Conservation (phyloP, 2,888 invertebrate genomes). For the Hermodice carunculata region DNA sequence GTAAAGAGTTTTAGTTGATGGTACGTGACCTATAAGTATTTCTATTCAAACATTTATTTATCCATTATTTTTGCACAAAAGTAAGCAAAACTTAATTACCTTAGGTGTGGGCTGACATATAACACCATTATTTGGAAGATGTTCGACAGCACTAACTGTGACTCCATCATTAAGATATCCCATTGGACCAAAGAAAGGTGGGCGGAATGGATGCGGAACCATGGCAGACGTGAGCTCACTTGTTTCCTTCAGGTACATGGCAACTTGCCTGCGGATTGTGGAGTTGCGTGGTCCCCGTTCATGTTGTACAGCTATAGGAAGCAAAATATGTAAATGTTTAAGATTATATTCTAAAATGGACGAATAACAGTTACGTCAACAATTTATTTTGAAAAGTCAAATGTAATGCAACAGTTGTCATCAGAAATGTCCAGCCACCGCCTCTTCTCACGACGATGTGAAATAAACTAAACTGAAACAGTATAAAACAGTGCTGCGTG, state of each 20-base stretch:
- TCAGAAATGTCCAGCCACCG: too few relatives aligned
- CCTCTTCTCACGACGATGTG: too few relatives aligned
- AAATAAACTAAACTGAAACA: too few relatives aligned
- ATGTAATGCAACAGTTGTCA: too few relatives aligned
- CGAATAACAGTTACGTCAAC: too few relatives aligned
- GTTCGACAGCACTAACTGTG: slow-evolving; percentile 53
- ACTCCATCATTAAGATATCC: slow-evolving; percentile 50
- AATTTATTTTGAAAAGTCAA: too few relatives aligned
- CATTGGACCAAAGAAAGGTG: slow-evolving; percentile 56
- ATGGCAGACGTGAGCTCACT: slow-evolving; percentile 55
- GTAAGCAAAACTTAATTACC: too few relatives aligned
- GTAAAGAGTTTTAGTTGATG: too few relatives aligned
- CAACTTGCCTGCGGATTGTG: slow-evolving; percentile 93
- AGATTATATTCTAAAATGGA: not conserved
- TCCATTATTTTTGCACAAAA: too few relatives aligned
- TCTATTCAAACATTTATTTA: too few relatives aligned
- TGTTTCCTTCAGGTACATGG: slow-evolving; percentile 80
- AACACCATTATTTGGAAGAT: slow-evolving; percentile 33
- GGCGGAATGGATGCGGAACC: slow-evolving; percentile 52
- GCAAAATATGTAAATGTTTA: not conserved
- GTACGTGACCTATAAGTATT: too few relatives aligned
- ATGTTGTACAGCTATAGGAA: slow-evolving; percentile 79
- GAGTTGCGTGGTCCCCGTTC: slow-evolving; percentile 97
- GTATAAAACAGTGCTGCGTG: too few relatives aligned
- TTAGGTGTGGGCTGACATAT: slow-evolving; percentile 35